Conservation (phyloP, 2,113 vertebrate genomes). For the Ciconia boyciana region DNA sequence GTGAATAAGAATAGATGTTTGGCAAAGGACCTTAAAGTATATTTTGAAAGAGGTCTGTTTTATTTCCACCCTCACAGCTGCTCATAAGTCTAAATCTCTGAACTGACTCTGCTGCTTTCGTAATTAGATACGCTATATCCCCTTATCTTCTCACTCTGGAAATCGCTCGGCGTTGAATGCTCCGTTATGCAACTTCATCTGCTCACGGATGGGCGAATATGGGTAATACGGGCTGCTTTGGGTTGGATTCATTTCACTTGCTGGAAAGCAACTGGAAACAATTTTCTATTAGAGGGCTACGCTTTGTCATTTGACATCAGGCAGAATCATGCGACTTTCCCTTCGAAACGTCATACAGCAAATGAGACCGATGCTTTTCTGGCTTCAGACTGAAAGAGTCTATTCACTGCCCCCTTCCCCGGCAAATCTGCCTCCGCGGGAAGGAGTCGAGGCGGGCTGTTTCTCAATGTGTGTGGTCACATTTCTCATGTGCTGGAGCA, state of each 20-base stretch:
- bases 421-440: neutral
- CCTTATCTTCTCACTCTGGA: neutral
- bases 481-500: neutral
- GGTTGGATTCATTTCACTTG: neutral
- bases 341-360: fast-evolving
- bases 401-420: neutral
- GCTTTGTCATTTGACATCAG: neutral
- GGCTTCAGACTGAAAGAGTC: neutral
- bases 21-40: neutral
- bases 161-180: fast-evolving
- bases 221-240: neutral
- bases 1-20: constrained; percentile 26
- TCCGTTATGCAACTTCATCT: neutral
- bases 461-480: neutral
- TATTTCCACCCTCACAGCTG: neutral
- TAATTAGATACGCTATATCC: neutral
- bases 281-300: neutral
- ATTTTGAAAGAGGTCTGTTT: constrained; percentile 26
- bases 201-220: neutral
- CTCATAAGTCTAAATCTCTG: neutral
- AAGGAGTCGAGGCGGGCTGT: neutral
- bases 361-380: neutral
- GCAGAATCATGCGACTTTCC: neutral
- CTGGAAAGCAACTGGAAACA: constrained; percentile 21
- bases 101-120: neutral